Conservation (phyloP, 2,888 invertebrate species). For the Spilosoma lubricipeda region DNA sequence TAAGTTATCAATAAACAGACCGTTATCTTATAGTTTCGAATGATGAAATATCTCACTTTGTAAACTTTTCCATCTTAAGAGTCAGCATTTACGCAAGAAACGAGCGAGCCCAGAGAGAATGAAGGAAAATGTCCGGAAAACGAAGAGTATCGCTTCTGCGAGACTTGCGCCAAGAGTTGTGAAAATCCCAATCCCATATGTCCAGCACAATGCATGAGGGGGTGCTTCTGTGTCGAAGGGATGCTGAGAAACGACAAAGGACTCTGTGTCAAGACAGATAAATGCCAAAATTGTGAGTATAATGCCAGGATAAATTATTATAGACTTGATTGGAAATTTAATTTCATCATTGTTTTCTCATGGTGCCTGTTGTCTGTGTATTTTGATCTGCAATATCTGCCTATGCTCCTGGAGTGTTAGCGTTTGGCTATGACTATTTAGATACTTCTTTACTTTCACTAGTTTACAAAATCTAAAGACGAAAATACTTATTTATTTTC, state of each 20-base stretch:
- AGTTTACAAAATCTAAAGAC: too few relatives aligned
- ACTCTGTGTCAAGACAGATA: constrained; percentile 57
- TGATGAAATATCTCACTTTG: not conserved
- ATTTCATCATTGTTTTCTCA: not conserved
- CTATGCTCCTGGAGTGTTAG: too few relatives aligned
- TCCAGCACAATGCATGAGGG: constrained; percentile 70
- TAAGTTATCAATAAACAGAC: not conserved
- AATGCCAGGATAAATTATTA: not conserved
- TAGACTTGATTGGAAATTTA: not conserved
- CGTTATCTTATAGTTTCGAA: not conserved
- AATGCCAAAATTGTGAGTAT: constrained; percentile 57
- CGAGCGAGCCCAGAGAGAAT: constrained; percentile 64
- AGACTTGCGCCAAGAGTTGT: constrained; percentile 68
- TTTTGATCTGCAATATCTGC: too few relatives aligned
- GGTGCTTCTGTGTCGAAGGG: constrained; percentile 71
- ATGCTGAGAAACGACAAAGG: constrained; percentile 64
- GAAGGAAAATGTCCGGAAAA: constrained; percentile 60
- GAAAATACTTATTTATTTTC: too few relatives aligned
- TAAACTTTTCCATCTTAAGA: constrained; percentile 37
- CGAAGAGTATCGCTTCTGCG: constrained; percentile 73
- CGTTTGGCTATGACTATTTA: not conserved
- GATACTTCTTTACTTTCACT: not conserved
- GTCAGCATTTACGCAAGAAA: constrained; percentile 54
- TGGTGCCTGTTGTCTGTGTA: too few relatives aligned
- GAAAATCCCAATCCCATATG: constrained; percentile 71